A percentile compares a stretch with the other conserved stretches of the same genome.
Conservation (phyloP, 2,888 invertebrate species). For the Plemyria rubiginata region DNA sequence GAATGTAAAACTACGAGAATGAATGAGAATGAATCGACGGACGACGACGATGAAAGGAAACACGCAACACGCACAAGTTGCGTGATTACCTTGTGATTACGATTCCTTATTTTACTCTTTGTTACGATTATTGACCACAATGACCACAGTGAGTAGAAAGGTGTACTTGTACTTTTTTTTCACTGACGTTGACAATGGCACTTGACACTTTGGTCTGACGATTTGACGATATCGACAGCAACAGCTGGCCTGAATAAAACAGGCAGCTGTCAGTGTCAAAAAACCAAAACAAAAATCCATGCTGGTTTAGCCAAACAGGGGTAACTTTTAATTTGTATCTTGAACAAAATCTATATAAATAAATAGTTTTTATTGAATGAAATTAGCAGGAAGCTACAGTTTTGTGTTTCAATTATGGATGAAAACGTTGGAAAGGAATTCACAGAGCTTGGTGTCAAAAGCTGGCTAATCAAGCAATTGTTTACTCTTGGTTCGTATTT, state of each 20-base stretch:
- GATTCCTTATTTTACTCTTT: too few relatives aligned
- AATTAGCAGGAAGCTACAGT: background rate
- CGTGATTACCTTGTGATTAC: too few relatives aligned
- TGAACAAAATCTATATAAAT: background rate
- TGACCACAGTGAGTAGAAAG: too few relatives aligned
- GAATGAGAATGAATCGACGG: constrained; percentile 1
- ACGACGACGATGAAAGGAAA: constrained; percentile 14
- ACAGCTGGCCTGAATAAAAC: background rate
- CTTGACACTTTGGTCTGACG: too few relatives aligned
- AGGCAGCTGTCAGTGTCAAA: constrained; percentile 15
- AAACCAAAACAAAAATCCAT: constrained; percentile 13
- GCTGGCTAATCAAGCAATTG: constrained; percentile 91
- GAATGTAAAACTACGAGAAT: background rate
- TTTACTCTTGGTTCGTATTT: constrained; percentile 86
- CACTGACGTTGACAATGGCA: too few relatives aligned
- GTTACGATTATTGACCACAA: too few relatives aligned
- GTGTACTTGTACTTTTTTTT: too few relatives aligned
- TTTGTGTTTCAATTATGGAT: constrained; percentile 54
- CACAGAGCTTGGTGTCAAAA: constrained; percentile 86
- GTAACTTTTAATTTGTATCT: background rate
- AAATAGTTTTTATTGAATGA: background rate
- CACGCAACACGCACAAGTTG: constrained; percentile 25
- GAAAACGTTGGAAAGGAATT: constrained; percentile 81
- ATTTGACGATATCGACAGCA: too few relatives aligned
- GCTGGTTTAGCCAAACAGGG: background rate